phyloP scores from a whole-genome alignment of 2,888 invertebrate genomes.

The Phrixothrix hirtus region DNA sequence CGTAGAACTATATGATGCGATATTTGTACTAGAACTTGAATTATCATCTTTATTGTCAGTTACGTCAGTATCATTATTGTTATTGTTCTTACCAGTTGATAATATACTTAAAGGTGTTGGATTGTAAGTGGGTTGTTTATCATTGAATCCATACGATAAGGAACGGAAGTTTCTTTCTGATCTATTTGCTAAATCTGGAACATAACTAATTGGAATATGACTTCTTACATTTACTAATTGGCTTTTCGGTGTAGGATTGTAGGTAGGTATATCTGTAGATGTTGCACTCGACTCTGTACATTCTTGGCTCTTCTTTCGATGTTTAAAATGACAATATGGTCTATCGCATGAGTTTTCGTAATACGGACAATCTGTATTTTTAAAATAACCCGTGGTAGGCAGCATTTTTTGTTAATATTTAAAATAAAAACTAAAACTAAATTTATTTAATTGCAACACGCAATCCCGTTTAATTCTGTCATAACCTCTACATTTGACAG shows the following conservation, averaged over 20 bases:
- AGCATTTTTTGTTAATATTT: slow-evolving; percentile 66
- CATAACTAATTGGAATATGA: slow-evolving; percentile 58
- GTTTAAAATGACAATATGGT: slow-evolving; percentile 92
- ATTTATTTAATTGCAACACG: slow-evolving; percentile 12
- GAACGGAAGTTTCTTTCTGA: slow-evolving; percentile 52
- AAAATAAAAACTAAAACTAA: neutral
- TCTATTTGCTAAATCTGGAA: slow-evolving; percentile 59
- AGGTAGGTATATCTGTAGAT: slow-evolving; percentile 52
- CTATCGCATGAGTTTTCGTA: slow-evolving; percentile 81
- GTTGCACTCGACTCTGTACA: slow-evolving; percentile 56
- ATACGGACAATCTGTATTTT: slow-evolving; percentile 84
- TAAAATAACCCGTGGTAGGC: slow-evolving; percentile 87
- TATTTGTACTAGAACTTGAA: slow-evolving; percentile 15
- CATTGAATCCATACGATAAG: slow-evolving; percentile 30
- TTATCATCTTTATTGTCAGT: neutral
- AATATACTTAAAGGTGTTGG: slow-evolving; percentile 54
- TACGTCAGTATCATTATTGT: slow-evolving; percentile 6
- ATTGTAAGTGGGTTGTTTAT: slow-evolving; percentile 51
- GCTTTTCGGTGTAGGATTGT: slow-evolving; percentile 57
- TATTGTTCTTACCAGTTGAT: slow-evolving; percentile 35
- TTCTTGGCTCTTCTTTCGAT: slow-evolving; percentile 70
- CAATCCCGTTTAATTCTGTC: slow-evolving; percentile 6
- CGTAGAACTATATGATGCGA: slow-evolving; percentile 5
- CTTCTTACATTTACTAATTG: slow-evolving; percentile 55
- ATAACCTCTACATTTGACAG: slow-evolving; percentile 24